A percentile compares a stretch with the other conserved stretches of the same genome.
phyloP scores from a whole-genome alignment of 1,140 invertebrate species.

The Notospermus geniculatus region DNA sequence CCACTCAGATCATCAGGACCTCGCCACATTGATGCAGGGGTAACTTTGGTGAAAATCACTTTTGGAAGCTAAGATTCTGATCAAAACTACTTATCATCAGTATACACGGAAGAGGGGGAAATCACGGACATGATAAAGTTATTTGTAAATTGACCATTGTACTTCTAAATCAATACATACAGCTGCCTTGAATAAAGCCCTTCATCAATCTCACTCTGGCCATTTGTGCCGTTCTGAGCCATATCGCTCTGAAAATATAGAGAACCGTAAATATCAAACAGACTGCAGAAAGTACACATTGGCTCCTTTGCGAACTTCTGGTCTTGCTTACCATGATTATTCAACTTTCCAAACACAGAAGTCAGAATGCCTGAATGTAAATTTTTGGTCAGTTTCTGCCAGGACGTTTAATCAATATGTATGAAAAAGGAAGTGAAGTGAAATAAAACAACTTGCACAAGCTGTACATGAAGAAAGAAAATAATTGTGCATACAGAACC shows the following conservation, averaged over 20 bases:
- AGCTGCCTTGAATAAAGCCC: conserved; percentile 93
- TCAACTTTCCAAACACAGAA: too few species aligned
- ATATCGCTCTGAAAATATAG: conserved; percentile 33
- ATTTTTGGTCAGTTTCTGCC: too few species aligned
- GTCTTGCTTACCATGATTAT: too few species aligned
- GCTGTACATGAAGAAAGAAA: too few species aligned
- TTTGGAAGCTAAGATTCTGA: neutral
- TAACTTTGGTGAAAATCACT: neutral
- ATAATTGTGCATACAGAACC: too few species aligned
- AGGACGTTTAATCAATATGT: too few species aligned
- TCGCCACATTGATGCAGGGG: neutral
- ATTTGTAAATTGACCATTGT: neutral
- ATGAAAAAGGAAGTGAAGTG: too few species aligned
- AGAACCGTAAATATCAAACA: too few species aligned
- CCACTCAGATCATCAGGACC: neutral
- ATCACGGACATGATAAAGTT: conserved; percentile 4
- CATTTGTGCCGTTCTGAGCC: conserved; percentile 38
- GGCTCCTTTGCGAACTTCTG: too few species aligned
- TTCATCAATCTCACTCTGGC: conserved; percentile 76
- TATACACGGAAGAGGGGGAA: conserved; percentile 4
- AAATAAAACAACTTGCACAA: too few species aligned
- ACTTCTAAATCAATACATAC: conserved; percentile 56
- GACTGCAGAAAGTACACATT: too few species aligned
- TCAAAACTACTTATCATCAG: neutral
- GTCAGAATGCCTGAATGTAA: too few species aligned